These are phyloP conservation scores for Vireo altiloquus DNA, from an alignment of 2,113 vertebrate genomes.

Conservation along the genomic window DNA sequence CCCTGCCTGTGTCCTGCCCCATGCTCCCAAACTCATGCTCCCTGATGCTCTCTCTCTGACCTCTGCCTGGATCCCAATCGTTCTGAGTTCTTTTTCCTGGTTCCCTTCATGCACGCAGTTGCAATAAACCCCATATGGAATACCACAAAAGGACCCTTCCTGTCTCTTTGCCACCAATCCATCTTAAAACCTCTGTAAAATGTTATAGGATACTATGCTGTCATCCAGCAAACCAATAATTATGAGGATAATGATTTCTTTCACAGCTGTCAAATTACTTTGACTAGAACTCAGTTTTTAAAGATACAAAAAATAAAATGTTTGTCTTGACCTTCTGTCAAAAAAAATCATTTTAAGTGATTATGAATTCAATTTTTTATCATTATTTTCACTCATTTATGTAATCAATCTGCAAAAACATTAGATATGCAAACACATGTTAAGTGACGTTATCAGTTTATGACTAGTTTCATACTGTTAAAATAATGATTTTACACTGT, in stretches of 20 bases:
- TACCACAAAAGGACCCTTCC: too few species aligned
- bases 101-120: too few species aligned
- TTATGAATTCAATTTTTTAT: not conserved
- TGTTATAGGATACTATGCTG: not conserved
- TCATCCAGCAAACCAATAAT: not conserved
- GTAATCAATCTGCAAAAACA: not conserved
- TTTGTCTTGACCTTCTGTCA: not conserved
- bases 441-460: not conserved
- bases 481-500: not conserved
- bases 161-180: too few species aligned
- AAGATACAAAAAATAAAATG: not conserved
- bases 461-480: not conserved
- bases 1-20: too few species aligned
- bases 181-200: not conserved
- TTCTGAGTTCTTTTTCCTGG: too few species aligned
- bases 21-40: too few species aligned
- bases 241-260: slow-evolving; percentile 3
- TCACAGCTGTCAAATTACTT: not conserved
- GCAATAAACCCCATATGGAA: too few species aligned
- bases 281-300: not conserved
- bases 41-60: too few species aligned
- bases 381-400: not conserved
- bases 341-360: not conserved
- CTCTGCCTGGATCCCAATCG: too few species aligned
- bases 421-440: not conserved